Percentiles rank a stretch among this genome's conserved stretches.
phyloP scores from a whole-genome alignment of 2,888 invertebrate species.

The Acleris cristana region DNA sequence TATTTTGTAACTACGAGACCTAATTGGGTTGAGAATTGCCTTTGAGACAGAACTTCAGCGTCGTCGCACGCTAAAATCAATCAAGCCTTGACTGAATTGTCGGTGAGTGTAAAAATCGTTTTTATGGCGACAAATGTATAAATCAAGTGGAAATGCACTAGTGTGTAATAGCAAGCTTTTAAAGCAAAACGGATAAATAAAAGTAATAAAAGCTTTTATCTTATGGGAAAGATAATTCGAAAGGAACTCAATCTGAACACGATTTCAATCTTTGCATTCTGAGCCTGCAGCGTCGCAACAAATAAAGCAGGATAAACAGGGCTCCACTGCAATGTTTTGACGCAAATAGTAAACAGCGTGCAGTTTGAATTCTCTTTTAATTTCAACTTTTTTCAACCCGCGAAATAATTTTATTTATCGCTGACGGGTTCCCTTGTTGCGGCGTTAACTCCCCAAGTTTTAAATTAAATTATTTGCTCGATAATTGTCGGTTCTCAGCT shows the following conservation, averaged over 20 bases:
- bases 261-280: slow-evolving; percentile 11
- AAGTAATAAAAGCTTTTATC: neutral
- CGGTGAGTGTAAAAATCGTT: no score
- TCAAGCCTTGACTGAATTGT: neutral
- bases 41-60: slow-evolving; percentile 13
- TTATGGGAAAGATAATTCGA: neutral
- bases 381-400: slow-evolving; percentile 47
- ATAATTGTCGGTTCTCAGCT: slow-evolving; percentile 58
- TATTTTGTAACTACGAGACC: slow-evolving; percentile 27
- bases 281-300: slow-evolving; percentile 18
- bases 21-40: slow-evolving; percentile 30
- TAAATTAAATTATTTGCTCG: slow-evolving; percentile 76
- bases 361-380: slow-evolving; percentile 33
- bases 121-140: no score
- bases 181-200: no score
- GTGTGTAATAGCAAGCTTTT: no score
- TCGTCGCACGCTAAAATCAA: neutral
- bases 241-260: neutral
- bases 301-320: slow-evolving; percentile 38
- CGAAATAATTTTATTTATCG: slow-evolving; percentile 76
- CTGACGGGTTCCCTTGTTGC: slow-evolving; percentile 58
- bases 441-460: slow-evolving; percentile 62
- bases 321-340: slow-evolving; percentile 38
- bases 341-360: slow-evolving; percentile 39
- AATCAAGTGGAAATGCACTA: no score